Base-by-base conservation (phyloP, 2,797 vertebrate species). In the Lithobates sylvaticus region DNA sequence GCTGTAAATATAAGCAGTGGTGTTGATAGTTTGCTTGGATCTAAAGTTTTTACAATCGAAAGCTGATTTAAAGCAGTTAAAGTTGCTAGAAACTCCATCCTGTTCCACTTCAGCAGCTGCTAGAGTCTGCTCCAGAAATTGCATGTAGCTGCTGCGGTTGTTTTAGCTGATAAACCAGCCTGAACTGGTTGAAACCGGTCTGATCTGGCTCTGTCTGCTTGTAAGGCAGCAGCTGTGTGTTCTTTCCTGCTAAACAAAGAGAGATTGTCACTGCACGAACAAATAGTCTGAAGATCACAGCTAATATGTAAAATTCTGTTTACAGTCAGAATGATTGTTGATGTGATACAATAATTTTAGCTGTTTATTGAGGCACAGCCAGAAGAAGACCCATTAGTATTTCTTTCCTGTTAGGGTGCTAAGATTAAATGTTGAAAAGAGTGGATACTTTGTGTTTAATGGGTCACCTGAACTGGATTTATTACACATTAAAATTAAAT, bases 191-290 rank as follows among this genome's bases (percentile, higher is more conserved):
- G 84, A 68, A 81, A 76, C 84, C 47, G 73, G 84, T 81, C 18
- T 75, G 32, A 86, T 69, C 84, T 42, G 54, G 84, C 72, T 86
- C 32, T 50, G 61, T 71, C 78, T 21, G 47, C 78, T 69, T 36
- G 67, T 65, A 70, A 70, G 50, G 32, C 84, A 86, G 84, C 84
- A 76, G 78, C 78, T 86, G 78, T 76, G 61, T 54, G 27, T 34
- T 86, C 65, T 58, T 70, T 86, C 84, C 73, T 81, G 78, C 75
- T 80, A 86, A 81, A 86, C 78, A 86, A 81, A 86, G 78, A 65
- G 47, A 76, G 34, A 70, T n/a, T 39, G 54, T 68, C 47, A 69
- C 72, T 73, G 73, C 72, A 32, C 70, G 10, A 81, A 81, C 44
- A 86, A 16, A 76, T 44, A 67, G 61, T 42, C 58, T 80, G 78